Evolutionary conservation across 2,113 vertebrate genomes (phyloP), one percentile per base, ranked within the genome.

Genomic region (Xiphophorus maculatus): DNA sequence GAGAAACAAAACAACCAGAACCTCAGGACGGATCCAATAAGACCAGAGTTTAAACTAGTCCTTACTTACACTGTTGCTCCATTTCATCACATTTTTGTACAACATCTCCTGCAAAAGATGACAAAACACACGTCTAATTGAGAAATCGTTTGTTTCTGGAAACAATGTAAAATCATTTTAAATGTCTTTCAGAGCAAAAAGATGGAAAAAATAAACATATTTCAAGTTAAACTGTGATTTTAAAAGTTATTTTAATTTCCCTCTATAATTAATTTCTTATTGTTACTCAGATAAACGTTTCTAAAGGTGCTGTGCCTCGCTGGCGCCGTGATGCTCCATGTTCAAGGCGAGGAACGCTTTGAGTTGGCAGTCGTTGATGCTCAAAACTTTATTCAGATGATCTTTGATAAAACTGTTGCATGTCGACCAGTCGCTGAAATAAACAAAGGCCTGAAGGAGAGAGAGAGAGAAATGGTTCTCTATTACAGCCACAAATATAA

Each of bases 1-100:
- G 72, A 33, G 40, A 69, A 66, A 19, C 15, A 58, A 35, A 48
- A 19, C 17, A 58, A 48, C 32, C n/a, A 58, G 27, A 37, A 37
- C 35, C 35, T 37, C 35, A 37, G 35, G 35, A 37, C 35, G 35
- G 35, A 37, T 37, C 35, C 35, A 12, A 37, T 12, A 37, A 3
- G 10, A 11, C 1, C n/a, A 61, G 3, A 8, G 6, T 40, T 5
- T 1, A 69, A 62, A 28, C 13, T 28, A 25, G n/a, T 1, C 14
- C 33, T 8, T 0, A 85, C 87, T 85, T 28, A 89, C 87, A n/a
- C 29, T 11, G n/a, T 83, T 83, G 66, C 74, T 74, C 71, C 70
- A 66, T 44, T 78, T 75, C 74, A 83, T 69, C 72, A 83, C 14
- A 3, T 32, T 40, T 0, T 1, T 12, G 42, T 79, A 89, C 54